Conservation (phyloP, 2,888 invertebrate genomes). For the Xestia sexstrigata region DNA sequence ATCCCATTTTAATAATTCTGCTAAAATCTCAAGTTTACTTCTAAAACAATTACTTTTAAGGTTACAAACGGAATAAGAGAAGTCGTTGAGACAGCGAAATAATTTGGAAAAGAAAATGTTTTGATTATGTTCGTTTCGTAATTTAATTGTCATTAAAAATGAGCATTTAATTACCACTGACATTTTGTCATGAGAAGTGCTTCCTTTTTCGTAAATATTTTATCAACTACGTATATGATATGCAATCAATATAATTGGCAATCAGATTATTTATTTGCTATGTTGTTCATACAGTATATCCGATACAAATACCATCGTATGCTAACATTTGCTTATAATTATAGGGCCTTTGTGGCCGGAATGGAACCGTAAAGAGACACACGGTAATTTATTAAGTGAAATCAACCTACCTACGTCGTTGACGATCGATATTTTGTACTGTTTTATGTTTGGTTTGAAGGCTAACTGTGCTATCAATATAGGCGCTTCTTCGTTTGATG, state of each 20-base stretch:
- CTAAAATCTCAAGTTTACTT: constrained; percentile 39
- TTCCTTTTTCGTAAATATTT: neutral
- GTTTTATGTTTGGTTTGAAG: constrained; percentile 29
- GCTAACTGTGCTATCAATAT: neutral
- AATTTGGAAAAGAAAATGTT: constrained; percentile 10
- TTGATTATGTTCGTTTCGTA: neutral
- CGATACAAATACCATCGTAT: constrained; percentile 34
- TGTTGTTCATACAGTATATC: constrained; percentile 12
- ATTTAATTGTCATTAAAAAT: constrained; percentile 6
- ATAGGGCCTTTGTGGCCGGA: constrained; percentile 57
- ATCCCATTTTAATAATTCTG: constrained; percentile 37
- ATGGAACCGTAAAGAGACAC: constrained; percentile 52
- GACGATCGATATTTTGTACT: constrained; percentile 50
- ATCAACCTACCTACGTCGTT: constrained; percentile 46
- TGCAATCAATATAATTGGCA: constrained; percentile 29
- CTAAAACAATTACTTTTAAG: constrained; percentile 33
- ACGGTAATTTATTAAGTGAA: constrained; percentile 55
- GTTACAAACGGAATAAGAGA: constrained; percentile 14
- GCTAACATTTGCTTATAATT: constrained; percentile 63
- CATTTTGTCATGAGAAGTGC: neutral
- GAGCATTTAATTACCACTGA: neutral
- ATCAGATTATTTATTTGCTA: constrained; percentile 24
- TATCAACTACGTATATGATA: neutral
- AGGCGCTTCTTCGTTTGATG: constrained; percentile 11
- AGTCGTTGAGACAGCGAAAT: constrained; percentile 13